Conservation (phyloP, 2,888 invertebrate species). For the Phyllotreta cruciferae region DNA sequence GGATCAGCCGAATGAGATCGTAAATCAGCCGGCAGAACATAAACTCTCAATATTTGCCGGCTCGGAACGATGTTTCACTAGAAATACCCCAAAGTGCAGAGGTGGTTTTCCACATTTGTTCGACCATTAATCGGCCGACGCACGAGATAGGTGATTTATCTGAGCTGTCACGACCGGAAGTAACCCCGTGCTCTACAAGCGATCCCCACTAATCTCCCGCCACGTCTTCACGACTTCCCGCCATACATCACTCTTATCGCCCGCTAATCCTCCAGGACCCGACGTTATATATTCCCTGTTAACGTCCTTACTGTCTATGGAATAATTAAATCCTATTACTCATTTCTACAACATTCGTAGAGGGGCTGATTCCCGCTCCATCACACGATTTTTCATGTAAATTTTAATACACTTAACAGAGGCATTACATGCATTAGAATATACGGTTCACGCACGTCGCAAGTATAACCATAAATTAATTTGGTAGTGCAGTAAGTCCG, state of each 20-base stretch:
- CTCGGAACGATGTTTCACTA: constrained; percentile 47
- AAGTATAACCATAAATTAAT: no score
- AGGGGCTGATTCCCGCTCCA: not conserved
- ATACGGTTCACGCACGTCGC: no score
- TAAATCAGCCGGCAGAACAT: constrained; percentile 47
- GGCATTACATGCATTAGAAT: no score
- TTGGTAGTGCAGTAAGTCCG: not conserved
- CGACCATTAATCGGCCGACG: constrained; percentile 58
- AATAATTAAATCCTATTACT: constrained; percentile 49
- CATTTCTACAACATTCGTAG: constrained; percentile 18
- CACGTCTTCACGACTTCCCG: constrained; percentile 60
- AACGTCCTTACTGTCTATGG: constrained; percentile 40
- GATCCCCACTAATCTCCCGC: constrained; percentile 59
- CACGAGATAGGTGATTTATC: constrained; percentile 58
- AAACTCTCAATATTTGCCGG: constrained; percentile 50
- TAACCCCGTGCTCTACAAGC: constrained; percentile 59
- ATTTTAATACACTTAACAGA: no score
- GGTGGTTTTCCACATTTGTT: constrained; percentile 61
- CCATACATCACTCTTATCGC: constrained; percentile 59
- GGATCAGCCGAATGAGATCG: constrained; percentile 35
- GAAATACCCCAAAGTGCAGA: constrained; percentile 55
- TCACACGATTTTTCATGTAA: not conserved
- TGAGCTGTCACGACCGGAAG: constrained; percentile 59
- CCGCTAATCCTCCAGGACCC: constrained; percentile 54
- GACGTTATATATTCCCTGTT: constrained; percentile 49